These are phyloP conservation scores for Idaea aversata DNA, from an alignment of 2,888 invertebrate genomes.

Conservation along the genomic window DNA sequence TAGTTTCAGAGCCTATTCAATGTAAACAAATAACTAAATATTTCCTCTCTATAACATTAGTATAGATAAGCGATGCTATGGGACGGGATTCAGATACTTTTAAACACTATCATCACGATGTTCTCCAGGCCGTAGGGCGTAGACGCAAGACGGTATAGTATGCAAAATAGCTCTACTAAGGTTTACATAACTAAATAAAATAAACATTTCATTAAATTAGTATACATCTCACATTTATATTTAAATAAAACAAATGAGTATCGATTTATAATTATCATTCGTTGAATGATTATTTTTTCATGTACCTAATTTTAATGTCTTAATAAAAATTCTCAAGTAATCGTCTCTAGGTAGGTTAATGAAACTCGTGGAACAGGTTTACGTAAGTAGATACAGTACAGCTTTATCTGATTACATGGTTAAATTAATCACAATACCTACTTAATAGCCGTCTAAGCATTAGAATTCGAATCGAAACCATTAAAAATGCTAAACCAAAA, in stretches of 20 bases:
- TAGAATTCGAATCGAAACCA: constrained; percentile 5
- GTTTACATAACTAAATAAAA: not conserved
- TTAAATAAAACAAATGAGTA: not conserved
- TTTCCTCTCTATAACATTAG: too few species aligned
- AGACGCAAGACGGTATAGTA: not conserved
- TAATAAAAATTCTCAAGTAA: not conserved
- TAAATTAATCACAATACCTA: constrained; percentile 7
- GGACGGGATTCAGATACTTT: too few species aligned
- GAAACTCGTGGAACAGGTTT: constrained; percentile 21
- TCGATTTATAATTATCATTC: not conserved
- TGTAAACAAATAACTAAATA: too few species aligned
- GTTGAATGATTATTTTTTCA: not conserved
- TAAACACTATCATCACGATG: too few species aligned
- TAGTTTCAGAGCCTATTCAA: too few species aligned
- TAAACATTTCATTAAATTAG: not conserved
- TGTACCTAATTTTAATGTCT: constrained; percentile 1
- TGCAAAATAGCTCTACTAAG: not conserved
- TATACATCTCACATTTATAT: not conserved
- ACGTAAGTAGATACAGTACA: constrained; percentile 12
- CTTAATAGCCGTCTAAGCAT: constrained; percentile 10
- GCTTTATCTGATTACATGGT: constrained; percentile 20
- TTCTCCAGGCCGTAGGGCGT: too few species aligned
- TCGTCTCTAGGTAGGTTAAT: not conserved
- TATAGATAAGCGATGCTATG: too few species aligned
- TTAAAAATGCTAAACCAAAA: not conserved